Conservation (phyloP, 2,113 vertebrate species). For the Epinephelus fuscoguttatus region DNA sequence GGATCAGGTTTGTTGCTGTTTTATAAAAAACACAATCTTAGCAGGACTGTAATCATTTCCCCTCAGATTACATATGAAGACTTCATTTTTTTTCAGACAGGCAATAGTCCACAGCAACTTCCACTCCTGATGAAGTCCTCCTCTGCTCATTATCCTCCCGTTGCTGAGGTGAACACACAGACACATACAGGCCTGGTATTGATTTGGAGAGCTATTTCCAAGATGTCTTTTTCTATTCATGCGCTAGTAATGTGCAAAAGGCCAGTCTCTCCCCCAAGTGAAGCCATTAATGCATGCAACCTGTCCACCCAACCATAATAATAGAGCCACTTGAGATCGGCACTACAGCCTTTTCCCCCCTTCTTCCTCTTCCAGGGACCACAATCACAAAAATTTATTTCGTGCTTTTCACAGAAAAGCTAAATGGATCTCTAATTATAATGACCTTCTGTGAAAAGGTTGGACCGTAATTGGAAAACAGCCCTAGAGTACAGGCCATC, state of each 20-base stretch:
- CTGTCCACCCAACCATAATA: conserved; percentile 85
- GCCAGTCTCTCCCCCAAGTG: conserved; percentile 82
- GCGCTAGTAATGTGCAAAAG: conserved; percentile 79
- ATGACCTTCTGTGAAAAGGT: conserved; percentile 84
- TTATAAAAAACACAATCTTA: conserved; percentile 8
- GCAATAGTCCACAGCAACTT: conserved; percentile 32
- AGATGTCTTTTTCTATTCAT: conserved; percentile 74
- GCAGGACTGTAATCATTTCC: conserved; percentile 1
- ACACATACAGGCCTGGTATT: conserved; percentile 70
- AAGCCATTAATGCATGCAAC: conserved; percentile 81
- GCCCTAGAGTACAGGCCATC: conserved; percentile 78
- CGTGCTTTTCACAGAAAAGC: conserved; percentile 87
- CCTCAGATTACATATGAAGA: conserved; percentile 45
- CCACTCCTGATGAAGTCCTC: conserved; percentile 36
- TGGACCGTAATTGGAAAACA: conserved; percentile 83
- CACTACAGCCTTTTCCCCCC: conserved; percentile 54
- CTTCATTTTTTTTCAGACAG: conserved; percentile 32
- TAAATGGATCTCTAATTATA: conserved; percentile 84
- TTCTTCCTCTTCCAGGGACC: conserved; percentile 70
- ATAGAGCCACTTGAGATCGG: conserved; percentile 89
- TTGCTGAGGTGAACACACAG: conserved; percentile 62
- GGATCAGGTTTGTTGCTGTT: not conserved
- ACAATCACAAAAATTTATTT: conserved; percentile 88
- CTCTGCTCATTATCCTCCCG: conserved; percentile 68
- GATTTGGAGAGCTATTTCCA: conserved; percentile 78